Evolutionary conservation across 2,888 invertebrate genomes (phyloP).

Genomic region (Machimus atricapillus): DNA sequence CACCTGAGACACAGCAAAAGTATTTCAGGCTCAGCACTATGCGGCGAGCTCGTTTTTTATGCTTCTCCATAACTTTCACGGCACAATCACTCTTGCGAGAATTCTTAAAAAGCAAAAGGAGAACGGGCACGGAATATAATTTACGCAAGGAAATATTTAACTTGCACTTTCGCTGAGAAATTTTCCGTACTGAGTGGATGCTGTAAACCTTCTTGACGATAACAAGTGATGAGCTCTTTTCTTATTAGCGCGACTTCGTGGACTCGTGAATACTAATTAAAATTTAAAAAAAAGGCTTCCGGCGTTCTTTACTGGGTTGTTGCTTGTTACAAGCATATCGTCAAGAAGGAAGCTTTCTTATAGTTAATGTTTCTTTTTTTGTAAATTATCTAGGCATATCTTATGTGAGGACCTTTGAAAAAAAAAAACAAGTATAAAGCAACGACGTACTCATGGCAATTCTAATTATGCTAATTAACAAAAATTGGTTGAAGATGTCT

Average conservation of each 20-base stretch:
- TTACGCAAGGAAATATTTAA: constrained; percentile 8
- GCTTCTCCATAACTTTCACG: constrained; percentile 10
- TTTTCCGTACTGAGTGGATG: not conserved
- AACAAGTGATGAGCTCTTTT: constrained; percentile 19
- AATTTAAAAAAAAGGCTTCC: not conserved
- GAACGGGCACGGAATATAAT: not conserved
- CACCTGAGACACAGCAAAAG: constrained; percentile 41
- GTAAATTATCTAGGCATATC: not conserved
- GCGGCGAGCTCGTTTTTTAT: not conserved
- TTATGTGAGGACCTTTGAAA: not conserved
- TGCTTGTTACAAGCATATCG: not conserved
- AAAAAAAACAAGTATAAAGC: not conserved
- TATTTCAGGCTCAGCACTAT: constrained; percentile 22
- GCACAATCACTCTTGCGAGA: not conserved
- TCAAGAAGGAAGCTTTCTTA: not conserved
- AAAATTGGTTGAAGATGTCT: not conserved
- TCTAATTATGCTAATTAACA: not conserved
- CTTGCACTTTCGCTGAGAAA: constrained; percentile 14
- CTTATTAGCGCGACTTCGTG: constrained; percentile 20
- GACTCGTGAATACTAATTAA: constrained; percentile 21
- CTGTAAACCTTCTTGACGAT: not conserved
- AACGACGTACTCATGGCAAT: not conserved
- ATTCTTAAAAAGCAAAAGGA: not conserved
- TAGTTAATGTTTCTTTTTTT: not conserved
- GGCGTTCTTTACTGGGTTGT: not conserved